Conservation (phyloP, 2,888 invertebrate genomes). For the Stomorhina lunata region DNA sequence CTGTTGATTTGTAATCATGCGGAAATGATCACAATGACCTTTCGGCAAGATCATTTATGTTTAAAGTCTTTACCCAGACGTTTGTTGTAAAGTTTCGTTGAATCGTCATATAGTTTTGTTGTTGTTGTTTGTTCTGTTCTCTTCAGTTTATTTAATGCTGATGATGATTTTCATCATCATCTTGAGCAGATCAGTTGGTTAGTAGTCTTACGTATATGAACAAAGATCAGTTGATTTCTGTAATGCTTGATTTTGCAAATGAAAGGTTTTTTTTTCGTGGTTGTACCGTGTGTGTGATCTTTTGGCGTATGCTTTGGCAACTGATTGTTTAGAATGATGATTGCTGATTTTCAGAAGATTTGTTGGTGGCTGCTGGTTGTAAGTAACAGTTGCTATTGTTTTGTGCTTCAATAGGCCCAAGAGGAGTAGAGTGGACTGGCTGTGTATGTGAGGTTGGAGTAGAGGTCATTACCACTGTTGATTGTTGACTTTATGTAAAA, state of each 20-base stretch:
- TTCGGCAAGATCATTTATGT: slow-evolving; percentile 72
- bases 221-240: slow-evolving; percentile 50
- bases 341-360: slow-evolving; percentile 42
- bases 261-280: slow-evolving; percentile 10
- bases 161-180: slow-evolving; percentile 27
- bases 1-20: slow-evolving; percentile 74
- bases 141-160: slow-evolving; percentile 9
- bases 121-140: slow-evolving; percentile 26
- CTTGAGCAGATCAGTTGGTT: slow-evolving; percentile 14
- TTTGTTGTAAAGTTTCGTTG: slow-evolving; percentile 45
- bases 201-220: slow-evolving; percentile 20
- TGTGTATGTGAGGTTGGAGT: slow-evolving; percentile 35
- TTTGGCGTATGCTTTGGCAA: slow-evolving; percentile 45
- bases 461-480: slow-evolving; percentile 40
- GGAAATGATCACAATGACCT: slow-evolving; percentile 78
- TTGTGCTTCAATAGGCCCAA: slow-evolving; percentile 18
- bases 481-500: neutral
- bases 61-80: slow-evolving; percentile 60
- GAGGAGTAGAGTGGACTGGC: neutral
- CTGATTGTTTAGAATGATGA: slow-evolving; percentile 40
- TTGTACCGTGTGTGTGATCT: slow-evolving; percentile 26
- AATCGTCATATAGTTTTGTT: slow-evolving; percentile 14
- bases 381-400: neutral
- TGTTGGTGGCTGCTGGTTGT: slow-evolving; percentile 21
- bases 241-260: slow-evolving; percentile 45